Base-by-base conservation (phyloP, 2,797 vertebrate genomes). In the Tauraco hartlaubi region DNA sequence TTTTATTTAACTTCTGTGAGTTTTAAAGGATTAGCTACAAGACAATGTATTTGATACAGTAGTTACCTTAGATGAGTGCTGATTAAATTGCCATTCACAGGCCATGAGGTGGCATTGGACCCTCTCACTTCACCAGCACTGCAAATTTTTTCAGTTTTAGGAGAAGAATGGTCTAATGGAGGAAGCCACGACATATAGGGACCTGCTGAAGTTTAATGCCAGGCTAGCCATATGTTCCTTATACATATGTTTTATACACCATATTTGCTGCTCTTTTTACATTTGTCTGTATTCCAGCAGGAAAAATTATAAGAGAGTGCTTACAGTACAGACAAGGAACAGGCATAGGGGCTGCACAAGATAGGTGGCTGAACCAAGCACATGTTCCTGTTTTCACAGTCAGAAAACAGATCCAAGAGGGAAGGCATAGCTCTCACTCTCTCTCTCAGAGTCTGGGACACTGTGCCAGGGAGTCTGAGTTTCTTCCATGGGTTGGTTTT, bases 1-100 rank as follows among this genome's bases (percentile, higher is more conserved):
- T 83, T 86, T 93, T 79, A 67, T 92, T 74, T 89, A 74, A 89
- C 41, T 81, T 88, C n/a, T 74, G 31, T 25, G 52, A 83, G 55
- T 67, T 95, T 94, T 83, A 61, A 69, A 81, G 69, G 5, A 21
- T 49, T 89, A 46, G 26, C 44, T 94, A 59, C 51, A 68, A 71
- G 17, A 87, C 17, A 87, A 85, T 17, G 17, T 67, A 48, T 71
- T 72, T 39, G 61, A 61, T 35, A 67, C 9, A 56, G 39, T 48
- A 83, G 37, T 64, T 73, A 71, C 17, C 41, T 52, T 77, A 54
- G 37, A 51, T n/a, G 13, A 76, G 31, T 18, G 31, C 44, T 74
- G 62, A 21, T 84, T 78, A 79, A 86, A 69, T 20, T 58, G 49
- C 52, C 39, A 59, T 74, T 81, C 29, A 56, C 7, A 72, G 41